phyloP scores from a whole-genome alignment of 1,140 invertebrate species.

The Coptotermes formosanus region DNA sequence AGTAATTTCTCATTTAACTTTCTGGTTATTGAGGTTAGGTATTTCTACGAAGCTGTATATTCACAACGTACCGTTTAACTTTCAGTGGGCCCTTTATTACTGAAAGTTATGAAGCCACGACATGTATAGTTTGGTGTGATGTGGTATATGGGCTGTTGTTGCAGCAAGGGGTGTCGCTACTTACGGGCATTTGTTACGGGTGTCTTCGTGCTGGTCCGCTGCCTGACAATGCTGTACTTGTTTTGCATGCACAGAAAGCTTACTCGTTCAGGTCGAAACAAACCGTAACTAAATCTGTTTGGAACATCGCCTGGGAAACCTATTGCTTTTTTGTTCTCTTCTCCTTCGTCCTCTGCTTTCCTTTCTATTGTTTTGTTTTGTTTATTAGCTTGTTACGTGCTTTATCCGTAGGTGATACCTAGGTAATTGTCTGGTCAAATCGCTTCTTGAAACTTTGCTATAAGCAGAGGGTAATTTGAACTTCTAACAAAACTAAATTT shows the following conservation, averaged over 20 bases:
- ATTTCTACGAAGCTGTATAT: too few species aligned
- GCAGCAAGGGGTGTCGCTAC: not conserved
- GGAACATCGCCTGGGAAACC: not conserved
- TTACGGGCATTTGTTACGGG: not conserved
- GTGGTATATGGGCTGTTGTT: not conserved
- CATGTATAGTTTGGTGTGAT: too few species aligned
- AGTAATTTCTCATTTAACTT: too few species aligned
- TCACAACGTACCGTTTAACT: too few species aligned
- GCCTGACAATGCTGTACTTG: not conserved
- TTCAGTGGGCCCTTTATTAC: too few species aligned
- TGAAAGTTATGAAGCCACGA: too few species aligned
- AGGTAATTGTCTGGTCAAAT: not conserved
- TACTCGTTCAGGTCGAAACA: conserved; percentile 6
- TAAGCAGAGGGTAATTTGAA: not conserved
- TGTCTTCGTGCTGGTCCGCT: not conserved
- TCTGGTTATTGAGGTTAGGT: too few species aligned
- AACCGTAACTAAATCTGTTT: conserved; percentile 16
- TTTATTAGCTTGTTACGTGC: conserved; percentile 4
- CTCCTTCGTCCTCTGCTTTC: not conserved
- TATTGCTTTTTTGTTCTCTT: not conserved
- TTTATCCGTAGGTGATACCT: not conserved
- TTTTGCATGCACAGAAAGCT: conserved; percentile 11
- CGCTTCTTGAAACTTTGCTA: not conserved
- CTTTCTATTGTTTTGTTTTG: not conserved
- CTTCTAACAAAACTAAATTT: not conserved